Base-by-base conservation (phyloP, 2,888 invertebrate species). In the Drosophila phalerata region DNA sequence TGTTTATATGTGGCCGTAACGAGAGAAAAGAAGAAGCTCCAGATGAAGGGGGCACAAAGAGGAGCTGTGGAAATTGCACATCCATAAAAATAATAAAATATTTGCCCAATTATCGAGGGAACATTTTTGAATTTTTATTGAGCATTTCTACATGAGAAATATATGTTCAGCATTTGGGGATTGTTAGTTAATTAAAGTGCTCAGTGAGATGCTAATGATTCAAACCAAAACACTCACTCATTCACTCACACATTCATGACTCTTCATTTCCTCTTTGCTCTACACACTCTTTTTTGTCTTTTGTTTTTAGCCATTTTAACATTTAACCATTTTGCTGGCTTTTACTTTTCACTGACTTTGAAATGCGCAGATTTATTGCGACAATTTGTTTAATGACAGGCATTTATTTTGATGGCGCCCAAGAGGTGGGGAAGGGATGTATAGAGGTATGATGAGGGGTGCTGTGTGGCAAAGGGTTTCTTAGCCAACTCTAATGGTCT, bases 321-420 rank as follows among this genome's bases (percentile, higher is more conserved):
- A 45, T 45, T 47, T 57, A 5, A 57, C 43, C 55, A 58, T 56
- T 69, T 55, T 72, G 60, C 60, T 70, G 76, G 71, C 71, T 73
- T 73, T 79, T 75, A 80, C 89, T 87, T 85, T 80, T 60, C 72
- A 81, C 42, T 81, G 82, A 87, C 82, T 87, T 87, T 82, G 79
- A 88, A 86, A 87, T 82, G 76, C 79, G 80, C 84, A 87, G 90
- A 89, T 90, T 89, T 89, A 90, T 89, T 81, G 89, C 88, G 85
- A 89, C 89, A 89, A 90, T 89, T 89, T 89, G 82, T 85, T 87
- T 81, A 90, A 89, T 89, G 89, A 89, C 88, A 79, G 82, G 78
- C 90, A 89, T 90, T 89, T 85, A 89, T 89, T 90, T 90, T 84
- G 79, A 90, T 87, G 77, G 79, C 77, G 73, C 84, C 78, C 72